phyloP scores from a whole-genome alignment of 2,113 vertebrate species.

The Tetrax tetrax region DNA sequence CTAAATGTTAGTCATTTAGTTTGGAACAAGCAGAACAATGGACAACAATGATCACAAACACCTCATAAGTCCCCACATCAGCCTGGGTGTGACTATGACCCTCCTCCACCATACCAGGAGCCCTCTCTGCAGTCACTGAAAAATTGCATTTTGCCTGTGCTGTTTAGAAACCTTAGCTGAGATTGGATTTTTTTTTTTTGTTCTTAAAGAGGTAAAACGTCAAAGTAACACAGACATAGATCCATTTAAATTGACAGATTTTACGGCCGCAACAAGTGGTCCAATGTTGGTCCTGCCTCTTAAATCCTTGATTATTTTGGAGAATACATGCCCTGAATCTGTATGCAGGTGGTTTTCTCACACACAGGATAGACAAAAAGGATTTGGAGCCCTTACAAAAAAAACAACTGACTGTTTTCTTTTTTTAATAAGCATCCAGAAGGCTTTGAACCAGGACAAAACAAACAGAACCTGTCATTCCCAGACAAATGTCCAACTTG shows the following conservation, averaged over 20 bases:
- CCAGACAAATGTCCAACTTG: conserved; percentile 32
- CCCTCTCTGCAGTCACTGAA: not conserved
- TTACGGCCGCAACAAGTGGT: not conserved
- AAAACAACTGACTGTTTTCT: not conserved
- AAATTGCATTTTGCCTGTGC: not conserved
- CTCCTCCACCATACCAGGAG: not conserved
- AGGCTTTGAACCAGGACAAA: conserved; percentile 32
- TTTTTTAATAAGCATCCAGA: not conserved
- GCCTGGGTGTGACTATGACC: not conserved
- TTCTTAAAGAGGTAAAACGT: not conserved
- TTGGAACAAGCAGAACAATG: not conserved
- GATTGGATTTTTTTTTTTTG: not conserved
- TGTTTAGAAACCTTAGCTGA: not conserved
- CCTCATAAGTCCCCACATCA: not conserved
- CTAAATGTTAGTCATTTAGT: not conserved
- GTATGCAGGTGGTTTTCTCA: not conserved
- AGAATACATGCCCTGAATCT: not conserved
- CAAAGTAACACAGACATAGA: not conserved
- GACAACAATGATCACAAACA: not conserved
- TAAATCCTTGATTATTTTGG: not conserved
- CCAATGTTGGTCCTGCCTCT: not conserved
- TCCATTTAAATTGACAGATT: not conserved
- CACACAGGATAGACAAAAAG: not conserved
- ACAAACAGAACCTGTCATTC: conserved; percentile 37
- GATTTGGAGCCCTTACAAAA: not conserved